Base-by-base conservation (phyloP, 2,113 vertebrate genomes). In the Prinia subflava region DNA sequence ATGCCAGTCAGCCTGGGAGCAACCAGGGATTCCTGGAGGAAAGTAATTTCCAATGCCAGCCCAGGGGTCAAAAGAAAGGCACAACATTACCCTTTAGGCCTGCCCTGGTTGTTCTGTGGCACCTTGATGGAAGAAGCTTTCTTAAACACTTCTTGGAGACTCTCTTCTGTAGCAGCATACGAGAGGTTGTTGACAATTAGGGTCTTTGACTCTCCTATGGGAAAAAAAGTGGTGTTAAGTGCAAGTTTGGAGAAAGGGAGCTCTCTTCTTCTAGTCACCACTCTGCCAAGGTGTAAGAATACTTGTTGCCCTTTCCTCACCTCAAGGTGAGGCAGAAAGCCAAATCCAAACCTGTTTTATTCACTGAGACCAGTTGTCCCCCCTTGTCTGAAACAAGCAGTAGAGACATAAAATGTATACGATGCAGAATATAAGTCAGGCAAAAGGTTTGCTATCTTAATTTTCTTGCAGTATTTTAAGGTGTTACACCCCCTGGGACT, bases 111-210 rank as follows among this genome's bases (percentile, higher is more conserved):
- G 96, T 97, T 99, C 94, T 99, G 99, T 82, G 99, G 99, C 92
- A 99, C 97, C 96, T 98, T 98, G 94, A 99, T 98, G 6, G 98
- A 97, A 21, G 98, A 97, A 0, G 99, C 99, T 81, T 99, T 99
- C 79, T 99, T 99, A 92, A 99, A 99, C 16, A 99, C 86, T 77
- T 98, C 98, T 76, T 99, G 99, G 3, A 99, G 97, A 27, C 95
- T 95, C 8, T 99, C 99, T 94, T 99, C 99, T 82, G 98, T 98
- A 6, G 99, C 99, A 77, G 95, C 98, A 6, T 99, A 99, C 0
- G 99, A 95, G 4, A 99, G 98, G 81, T 99, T 99, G 96, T 99
- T 99, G 79, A 99, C 98, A 55, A 99, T 98, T 30, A 99, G 97
- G 4, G 98, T 99, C 96, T 99, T 99, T 23, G 97, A 97, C 88